phyloP scores from a whole-genome alignment of 2,888 invertebrate genomes.

The Xanthorhoe spadicearia region DNA sequence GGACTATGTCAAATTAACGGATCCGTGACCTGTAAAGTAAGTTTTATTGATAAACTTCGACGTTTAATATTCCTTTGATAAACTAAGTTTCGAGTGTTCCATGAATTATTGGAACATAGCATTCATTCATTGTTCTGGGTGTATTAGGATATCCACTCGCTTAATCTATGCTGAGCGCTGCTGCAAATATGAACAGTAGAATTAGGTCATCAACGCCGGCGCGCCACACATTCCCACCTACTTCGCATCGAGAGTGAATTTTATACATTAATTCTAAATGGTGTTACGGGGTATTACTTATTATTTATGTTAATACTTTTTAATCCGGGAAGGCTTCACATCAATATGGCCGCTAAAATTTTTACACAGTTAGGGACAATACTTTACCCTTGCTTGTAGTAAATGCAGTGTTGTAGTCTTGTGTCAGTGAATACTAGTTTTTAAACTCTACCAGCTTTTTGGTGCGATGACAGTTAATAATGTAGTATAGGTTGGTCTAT shows the following conservation, averaged over 20 bases:
- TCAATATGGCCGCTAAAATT: too few relatives aligned
- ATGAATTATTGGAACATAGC: neutral
- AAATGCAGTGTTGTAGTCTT: too few relatives aligned
- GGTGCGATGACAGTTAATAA: too few relatives aligned
- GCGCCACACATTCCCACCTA: conserved; percentile 6
- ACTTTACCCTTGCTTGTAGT: too few relatives aligned
- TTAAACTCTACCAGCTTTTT: too few relatives aligned
- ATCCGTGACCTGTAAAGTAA: neutral
- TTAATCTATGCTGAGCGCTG: conserved; percentile 17
- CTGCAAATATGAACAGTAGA: conserved; percentile 31
- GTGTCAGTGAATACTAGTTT: too few relatives aligned
- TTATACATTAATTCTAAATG: neutral
- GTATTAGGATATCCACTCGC: conserved; percentile 22
- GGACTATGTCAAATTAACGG: neutral
- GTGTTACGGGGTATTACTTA: neutral
- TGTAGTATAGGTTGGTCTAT: too few relatives aligned
- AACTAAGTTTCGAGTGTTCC: neutral
- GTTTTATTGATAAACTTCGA: neutral
- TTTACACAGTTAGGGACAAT: too few relatives aligned
- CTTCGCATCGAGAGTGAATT: conserved; percentile 18
- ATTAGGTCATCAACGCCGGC: conserved; percentile 24
- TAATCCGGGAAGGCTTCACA: too few relatives aligned
- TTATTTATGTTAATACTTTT: neutral
- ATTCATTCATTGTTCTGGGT: conserved; percentile 9
- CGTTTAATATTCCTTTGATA: neutral